Evolutionary conservation across 2,888 invertebrate genomes (phyloP).

Genomic region (Lamproptera curius): DNA sequence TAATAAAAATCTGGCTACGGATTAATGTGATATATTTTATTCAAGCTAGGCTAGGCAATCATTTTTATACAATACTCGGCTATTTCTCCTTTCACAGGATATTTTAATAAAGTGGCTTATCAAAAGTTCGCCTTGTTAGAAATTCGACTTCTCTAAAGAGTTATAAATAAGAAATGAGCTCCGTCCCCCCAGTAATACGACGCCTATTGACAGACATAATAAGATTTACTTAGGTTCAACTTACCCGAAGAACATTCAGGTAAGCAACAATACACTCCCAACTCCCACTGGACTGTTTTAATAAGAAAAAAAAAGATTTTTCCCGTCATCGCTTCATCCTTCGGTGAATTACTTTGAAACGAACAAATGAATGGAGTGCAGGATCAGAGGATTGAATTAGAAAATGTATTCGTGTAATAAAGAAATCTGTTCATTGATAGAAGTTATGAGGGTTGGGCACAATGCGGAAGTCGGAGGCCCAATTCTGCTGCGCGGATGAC

Average conservation of each 20-base stretch:
- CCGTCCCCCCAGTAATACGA: conserved; percentile 60
- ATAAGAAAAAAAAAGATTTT: conserved; percentile 54
- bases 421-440: conserved; percentile 66
- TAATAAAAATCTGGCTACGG: background rate
- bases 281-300: conserved; percentile 69
- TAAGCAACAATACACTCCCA: conserved; percentile 58
- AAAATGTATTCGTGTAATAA: conserved; percentile 67
- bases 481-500: conserved; percentile 45
- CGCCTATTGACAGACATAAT: conserved; percentile 64
- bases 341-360: conserved; percentile 66
- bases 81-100: background rate
- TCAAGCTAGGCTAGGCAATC: background rate
- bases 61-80: background rate
- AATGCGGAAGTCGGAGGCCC: conserved; percentile 54
- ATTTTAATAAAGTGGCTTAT: background rate
- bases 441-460: conserved; percentile 61
- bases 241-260: conserved; percentile 61
- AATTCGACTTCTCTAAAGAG: conserved; percentile 34
- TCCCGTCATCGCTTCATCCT: conserved; percentile 48
- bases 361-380: conserved; percentile 67
- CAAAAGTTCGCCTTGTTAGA: conserved; percentile 12
- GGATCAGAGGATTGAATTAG: conserved; percentile 71
- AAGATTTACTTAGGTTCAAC: conserved; percentile 65
- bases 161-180: conserved; percentile 59
- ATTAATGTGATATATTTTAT: background rate